A percentile compares a stretch with the other conserved stretches of the same genome.
Conservation (phyloP, 1,140 invertebrate genomes). For the Rhizoglyphus robini region DNA sequence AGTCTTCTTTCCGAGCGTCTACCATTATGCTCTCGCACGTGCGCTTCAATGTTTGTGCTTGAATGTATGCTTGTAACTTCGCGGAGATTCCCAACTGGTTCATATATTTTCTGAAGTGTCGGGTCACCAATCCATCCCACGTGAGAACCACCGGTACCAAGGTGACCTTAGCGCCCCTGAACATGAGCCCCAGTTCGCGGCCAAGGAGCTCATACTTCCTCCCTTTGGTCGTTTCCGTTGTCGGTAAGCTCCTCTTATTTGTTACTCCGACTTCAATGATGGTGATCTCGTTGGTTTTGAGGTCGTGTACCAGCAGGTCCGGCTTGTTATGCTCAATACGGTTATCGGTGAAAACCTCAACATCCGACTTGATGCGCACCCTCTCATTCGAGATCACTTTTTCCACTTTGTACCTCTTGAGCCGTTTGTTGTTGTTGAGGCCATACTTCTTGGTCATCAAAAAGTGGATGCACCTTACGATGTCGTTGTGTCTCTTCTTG, state of each 20-base stretch:
- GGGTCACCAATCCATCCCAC: background rate
- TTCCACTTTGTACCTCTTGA: background rate
- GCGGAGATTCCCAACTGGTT: background rate
- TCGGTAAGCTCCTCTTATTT: background rate
- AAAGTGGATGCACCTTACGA: background rate
- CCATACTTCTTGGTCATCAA: background rate
- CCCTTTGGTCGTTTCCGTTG: background rate
- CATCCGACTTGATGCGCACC: background rate
- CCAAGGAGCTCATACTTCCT: background rate
- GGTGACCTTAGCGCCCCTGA: background rate
- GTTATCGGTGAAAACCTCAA: background rate
- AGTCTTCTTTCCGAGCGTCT: no score
- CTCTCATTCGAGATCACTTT: background rate
- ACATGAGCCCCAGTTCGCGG: background rate
- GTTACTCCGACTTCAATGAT: background rate
- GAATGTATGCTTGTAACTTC: background rate
- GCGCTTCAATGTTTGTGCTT: background rate
- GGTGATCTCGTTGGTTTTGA: background rate
- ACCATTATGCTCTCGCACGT: background rate
- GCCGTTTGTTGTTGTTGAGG: background rate
- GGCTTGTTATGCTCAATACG: background rate
- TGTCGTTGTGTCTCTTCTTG: background rate
- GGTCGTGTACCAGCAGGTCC: background rate
- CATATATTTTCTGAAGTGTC: background rate
- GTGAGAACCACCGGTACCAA: background rate